These are phyloP conservation scores for Saturnia japonica DNA, from an alignment of 2,888 invertebrate genomes.

Conservation along the genomic window DNA sequence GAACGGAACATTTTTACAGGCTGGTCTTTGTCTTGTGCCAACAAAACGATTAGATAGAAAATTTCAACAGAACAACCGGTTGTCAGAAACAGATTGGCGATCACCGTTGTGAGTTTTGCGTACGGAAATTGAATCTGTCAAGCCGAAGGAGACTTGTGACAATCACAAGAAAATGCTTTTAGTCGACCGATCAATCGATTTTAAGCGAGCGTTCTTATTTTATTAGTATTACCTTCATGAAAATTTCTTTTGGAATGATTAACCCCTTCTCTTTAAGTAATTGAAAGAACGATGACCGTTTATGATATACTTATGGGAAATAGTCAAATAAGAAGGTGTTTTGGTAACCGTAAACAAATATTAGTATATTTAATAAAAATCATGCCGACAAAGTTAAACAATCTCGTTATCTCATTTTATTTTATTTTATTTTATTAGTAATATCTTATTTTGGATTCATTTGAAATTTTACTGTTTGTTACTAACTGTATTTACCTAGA, in stretches of 20 bases:
- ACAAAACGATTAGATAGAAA: background rate
- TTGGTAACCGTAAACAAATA: background rate
- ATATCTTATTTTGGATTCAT: too few species aligned
- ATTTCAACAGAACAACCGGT: conserved; percentile 10
- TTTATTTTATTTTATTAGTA: too few species aligned
- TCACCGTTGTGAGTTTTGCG: conserved; percentile 43
- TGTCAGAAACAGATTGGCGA: conserved; percentile 21
- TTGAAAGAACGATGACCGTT: background rate
- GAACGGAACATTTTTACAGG: background rate
- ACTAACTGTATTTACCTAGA: too few species aligned
- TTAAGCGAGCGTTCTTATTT: background rate
- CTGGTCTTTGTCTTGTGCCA: background rate
- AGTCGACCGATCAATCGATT: conserved; percentile 42
- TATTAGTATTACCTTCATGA: background rate
- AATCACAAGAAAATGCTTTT: conserved; percentile 65
- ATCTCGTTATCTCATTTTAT: too few species aligned
- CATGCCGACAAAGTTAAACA: too few species aligned
- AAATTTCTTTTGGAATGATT: background rate
- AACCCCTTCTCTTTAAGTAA: background rate
- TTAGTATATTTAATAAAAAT: too few species aligned
- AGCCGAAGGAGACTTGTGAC: conserved; percentile 40
- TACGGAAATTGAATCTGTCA: conserved; percentile 67
- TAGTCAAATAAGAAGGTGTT: background rate
- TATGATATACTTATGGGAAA: background rate
- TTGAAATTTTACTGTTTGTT: too few species aligned